Evolutionary conservation across 2,797 vertebrate species (phyloP), one percentile per base, ranked within the genome.

Genomic region (Pyrocephalus nanus): DNA sequence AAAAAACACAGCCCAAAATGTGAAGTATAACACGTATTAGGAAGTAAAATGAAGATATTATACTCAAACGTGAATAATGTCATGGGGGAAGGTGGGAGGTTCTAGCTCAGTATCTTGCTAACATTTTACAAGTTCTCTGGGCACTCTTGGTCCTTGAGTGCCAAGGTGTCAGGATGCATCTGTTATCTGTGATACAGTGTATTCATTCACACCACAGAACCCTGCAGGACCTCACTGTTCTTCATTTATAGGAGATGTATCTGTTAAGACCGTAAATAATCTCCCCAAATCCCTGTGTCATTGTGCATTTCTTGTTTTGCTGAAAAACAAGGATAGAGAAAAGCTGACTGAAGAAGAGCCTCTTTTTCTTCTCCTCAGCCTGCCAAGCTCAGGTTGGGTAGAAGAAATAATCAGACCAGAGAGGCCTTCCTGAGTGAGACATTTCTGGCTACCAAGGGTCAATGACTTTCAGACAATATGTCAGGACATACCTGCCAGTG

Each of bases 11-110:
- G 30, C 42, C 57, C 30, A 8, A 48, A 55, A 40, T 11, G 14
- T 25, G 60, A 34, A 13, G 5, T 50, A 2, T 17, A 19, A 6
- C 13, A 3, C 4, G 1, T 40, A 3, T 36, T 22, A 15, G 4
- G 4, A 86, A 8, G 6, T 66, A 3, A 30, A 25, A 38, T 16
- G 26, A 69, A 25, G 43, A 58, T 23, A 4, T 43, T 30, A 2
- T 34, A 4, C 11, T 32, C 51, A 22, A 38, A 32, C 9, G 12
- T 11, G 15, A 64, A 11, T 58, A 48, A 23, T 11, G 3, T 20
- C 14, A 4, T 1, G 1, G 32, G 1, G 2, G 10, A 7, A 5
- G 15, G 11, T 30, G 8, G 8, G 21, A 65, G 5, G 21, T 34
- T 87, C 21, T 45, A 80, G 16, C 18, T 48, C 11, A 4, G n/a